These are phyloP conservation scores for Haemorhous mexicanus DNA, from an alignment of 2,113 vertebrate species.

Conservation along the genomic window DNA sequence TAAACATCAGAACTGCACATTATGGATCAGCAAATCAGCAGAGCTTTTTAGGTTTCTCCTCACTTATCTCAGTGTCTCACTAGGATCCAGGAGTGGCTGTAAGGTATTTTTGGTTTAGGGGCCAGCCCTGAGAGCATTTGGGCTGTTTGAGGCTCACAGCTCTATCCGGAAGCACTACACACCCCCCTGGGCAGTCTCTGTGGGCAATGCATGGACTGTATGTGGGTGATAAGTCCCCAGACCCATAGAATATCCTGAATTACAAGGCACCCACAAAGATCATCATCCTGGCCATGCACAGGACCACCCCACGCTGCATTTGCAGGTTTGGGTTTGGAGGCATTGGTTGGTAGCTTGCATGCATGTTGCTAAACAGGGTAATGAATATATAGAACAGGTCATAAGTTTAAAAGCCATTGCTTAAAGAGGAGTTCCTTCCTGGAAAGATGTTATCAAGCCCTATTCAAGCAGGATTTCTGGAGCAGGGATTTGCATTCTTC, in stretches of 20 bases:
- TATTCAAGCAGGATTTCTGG: slow-evolving; percentile 2
- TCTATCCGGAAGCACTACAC: background rate
- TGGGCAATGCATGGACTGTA: accelerated
- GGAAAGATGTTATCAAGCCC: slow-evolving; percentile 11
- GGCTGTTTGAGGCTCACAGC: background rate
- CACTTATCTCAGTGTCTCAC: background rate
- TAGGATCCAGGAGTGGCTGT: background rate
- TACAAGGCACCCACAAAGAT: background rate
- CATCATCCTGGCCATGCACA: background rate
- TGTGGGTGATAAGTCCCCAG: background rate
- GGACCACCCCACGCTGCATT: background rate
- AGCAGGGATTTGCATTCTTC: background rate
- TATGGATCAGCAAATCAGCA: background rate
- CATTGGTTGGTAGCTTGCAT: background rate
- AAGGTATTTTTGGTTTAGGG: background rate
- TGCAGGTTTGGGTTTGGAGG: background rate
- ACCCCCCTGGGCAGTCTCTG: background rate
- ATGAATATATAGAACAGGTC: background rate
- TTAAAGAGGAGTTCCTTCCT: slow-evolving; percentile 34
- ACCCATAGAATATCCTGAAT: background rate
- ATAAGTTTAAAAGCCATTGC: background rate
- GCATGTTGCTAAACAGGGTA: background rate
- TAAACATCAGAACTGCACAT: background rate
- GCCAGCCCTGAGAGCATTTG: background rate
- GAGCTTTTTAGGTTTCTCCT: background rate